A percentile compares a stretch with the other conserved stretches of the same genome.
Conservation (phyloP, 2,888 invertebrate genomes). For the Antheraea assamensis region DNA sequence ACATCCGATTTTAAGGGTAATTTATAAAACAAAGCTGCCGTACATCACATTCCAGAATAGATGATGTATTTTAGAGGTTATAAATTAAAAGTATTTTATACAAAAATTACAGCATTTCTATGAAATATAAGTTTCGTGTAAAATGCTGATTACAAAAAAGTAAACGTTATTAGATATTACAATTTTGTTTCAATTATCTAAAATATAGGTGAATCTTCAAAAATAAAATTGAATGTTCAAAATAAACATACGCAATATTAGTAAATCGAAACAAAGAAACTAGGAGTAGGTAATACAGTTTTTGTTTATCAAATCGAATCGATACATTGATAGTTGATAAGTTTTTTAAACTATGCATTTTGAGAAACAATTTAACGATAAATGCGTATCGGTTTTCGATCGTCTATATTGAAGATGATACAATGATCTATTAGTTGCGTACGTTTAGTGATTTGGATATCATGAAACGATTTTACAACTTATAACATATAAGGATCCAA, state of each 20-base stretch:
- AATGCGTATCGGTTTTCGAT: too few relatives aligned
- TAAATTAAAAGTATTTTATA: background rate
- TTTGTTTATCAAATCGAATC: too few relatives aligned
- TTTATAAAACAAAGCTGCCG: slow-evolving; percentile 5
- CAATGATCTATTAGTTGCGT: too few relatives aligned
- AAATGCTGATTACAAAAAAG: background rate
- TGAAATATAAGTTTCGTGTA: background rate
- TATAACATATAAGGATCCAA: too few relatives aligned
- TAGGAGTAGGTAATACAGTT: too few relatives aligned
- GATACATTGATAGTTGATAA: too few relatives aligned
- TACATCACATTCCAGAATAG: background rate
- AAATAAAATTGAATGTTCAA: background rate
- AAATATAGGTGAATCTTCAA: background rate
- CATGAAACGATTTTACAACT: too few relatives aligned
- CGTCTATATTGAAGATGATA: too few relatives aligned
- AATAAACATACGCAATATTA: background rate
- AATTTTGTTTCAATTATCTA: background rate
- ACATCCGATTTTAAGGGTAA: background rate
- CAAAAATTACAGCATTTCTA: background rate
- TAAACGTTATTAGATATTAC: background rate
- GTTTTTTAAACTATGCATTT: too few relatives aligned
- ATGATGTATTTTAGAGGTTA: background rate
- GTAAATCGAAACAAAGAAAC: background rate
- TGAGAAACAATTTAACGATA: too few relatives aligned
- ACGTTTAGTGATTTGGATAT: too few relatives aligned